A percentile compares a stretch with the other conserved stretches of the same genome.
These are phyloP conservation scores for Bubo blakistoni DNA, from an alignment of 2,113 vertebrate genomes.

Conservation along the genomic window DNA sequence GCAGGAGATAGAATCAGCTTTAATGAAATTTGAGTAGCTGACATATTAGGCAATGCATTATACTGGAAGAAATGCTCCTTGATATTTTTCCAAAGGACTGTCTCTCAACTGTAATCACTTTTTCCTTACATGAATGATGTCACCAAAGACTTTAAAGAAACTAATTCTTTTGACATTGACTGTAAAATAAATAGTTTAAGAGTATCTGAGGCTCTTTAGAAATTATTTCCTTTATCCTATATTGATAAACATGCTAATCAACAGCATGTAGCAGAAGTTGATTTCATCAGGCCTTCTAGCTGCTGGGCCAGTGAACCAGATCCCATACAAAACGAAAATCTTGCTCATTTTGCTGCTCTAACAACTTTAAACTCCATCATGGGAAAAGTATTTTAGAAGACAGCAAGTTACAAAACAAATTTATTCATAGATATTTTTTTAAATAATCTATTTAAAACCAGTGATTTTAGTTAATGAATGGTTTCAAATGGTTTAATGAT, in stretches of 20 bases:
- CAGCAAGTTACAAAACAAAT: background rate
- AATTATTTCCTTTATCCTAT: background rate
- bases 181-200: constrained; percentile 3
- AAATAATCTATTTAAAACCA: background rate
- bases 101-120: constrained; percentile 10
- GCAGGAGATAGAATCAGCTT: constrained; percentile 23
- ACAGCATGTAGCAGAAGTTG: background rate
- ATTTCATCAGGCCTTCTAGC: background rate
- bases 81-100: constrained; percentile 51
- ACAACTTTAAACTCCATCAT: background rate
- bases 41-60: constrained; percentile 41
- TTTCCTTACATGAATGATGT: background rate
- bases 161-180: constrained; percentile 36
- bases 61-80: constrained; percentile 47
- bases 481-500: no score
- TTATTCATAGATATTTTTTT: background rate
- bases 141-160: constrained; percentile 7
- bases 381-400: background rate
- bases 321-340: background rate
- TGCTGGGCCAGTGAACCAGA: background rate
- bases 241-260: background rate
- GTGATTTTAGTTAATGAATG: background rate
- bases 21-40: constrained; percentile 63
- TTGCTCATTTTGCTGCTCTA: background rate
- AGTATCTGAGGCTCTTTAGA: background rate